phyloP scores from a whole-genome alignment of 1,140 invertebrate species.

The Capitella teleta region DNA sequence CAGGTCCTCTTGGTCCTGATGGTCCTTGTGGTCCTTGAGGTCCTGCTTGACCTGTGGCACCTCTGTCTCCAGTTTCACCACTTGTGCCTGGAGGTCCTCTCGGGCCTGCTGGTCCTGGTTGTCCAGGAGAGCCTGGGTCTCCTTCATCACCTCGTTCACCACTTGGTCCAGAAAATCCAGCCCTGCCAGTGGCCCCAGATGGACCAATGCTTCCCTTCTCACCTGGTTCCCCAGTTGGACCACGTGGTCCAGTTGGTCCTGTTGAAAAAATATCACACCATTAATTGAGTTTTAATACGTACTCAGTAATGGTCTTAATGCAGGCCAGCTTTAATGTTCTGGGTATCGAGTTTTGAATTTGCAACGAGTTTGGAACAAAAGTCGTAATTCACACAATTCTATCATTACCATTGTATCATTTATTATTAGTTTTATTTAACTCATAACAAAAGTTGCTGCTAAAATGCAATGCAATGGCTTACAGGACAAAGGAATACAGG shows the following conservation, averaged over 20 bases:
- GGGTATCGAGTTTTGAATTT: constrained; percentile 1
- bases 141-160: constrained; percentile 1
- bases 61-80: constrained; percentile 10
- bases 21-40: constrained; percentile 9
- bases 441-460: too few relatives aligned
- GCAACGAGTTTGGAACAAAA: too few relatives aligned
- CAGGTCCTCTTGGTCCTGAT: constrained; percentile 3
- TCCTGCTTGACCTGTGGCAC: constrained; percentile 9
- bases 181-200: not conserved
- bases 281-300: not conserved
- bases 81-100: not conserved
- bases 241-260: not conserved
- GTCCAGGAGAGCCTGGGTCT: constrained; percentile 4
- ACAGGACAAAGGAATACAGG: too few relatives aligned
- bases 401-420: too few relatives aligned
- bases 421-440: too few relatives aligned
- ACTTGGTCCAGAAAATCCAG: not conserved
- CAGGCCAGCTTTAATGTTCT: constrained; percentile 44
- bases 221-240: not conserved
- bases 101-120: not conserved
- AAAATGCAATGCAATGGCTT: too few relatives aligned
- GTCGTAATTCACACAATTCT: too few relatives aligned
- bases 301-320: constrained; percentile 41
- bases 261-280: constrained; percentile 1
- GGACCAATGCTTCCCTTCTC: constrained; percentile 5